phyloP scores from a whole-genome alignment of 2,797 vertebrate species.

The Taeniopygia guttata region DNA sequence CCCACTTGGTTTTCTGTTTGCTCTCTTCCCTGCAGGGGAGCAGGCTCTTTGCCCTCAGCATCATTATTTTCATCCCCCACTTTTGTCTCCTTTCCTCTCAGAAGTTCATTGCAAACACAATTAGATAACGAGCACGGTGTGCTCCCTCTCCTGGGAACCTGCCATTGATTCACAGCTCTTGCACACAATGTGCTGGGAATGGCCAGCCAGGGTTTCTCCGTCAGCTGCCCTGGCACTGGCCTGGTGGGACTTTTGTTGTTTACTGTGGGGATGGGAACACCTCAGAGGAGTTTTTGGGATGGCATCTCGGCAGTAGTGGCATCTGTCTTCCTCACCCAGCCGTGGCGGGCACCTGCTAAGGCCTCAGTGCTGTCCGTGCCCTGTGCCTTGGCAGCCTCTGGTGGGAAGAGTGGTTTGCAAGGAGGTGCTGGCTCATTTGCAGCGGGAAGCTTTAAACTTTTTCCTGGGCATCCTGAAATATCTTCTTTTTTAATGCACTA shows the following conservation, averaged over 20 bases:
- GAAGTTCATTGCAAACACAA: background rate
- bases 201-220: background rate
- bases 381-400: background rate
- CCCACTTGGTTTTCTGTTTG: background rate
- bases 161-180: background rate
- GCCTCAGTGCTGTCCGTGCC: accelerated
- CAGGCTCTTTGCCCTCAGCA: background rate
- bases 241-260: background rate
- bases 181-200: background rate
- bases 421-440: background rate
- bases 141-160: background rate
- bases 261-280: background rate
- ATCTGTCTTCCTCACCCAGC: background rate
- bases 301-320: accelerated
- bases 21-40: background rate
- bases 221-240: accelerated
- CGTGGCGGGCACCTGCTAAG: accelerated
- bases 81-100: background rate
- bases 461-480: background rate
- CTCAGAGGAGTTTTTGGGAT: background rate
- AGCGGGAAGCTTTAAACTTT: background rate
- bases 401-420: background rate
- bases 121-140: background rate
- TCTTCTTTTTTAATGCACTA: background rate
- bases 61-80: background rate